Evolutionary conservation across 1,140 invertebrate species (phyloP).

Genomic region (Spodoptera litura): DNA sequence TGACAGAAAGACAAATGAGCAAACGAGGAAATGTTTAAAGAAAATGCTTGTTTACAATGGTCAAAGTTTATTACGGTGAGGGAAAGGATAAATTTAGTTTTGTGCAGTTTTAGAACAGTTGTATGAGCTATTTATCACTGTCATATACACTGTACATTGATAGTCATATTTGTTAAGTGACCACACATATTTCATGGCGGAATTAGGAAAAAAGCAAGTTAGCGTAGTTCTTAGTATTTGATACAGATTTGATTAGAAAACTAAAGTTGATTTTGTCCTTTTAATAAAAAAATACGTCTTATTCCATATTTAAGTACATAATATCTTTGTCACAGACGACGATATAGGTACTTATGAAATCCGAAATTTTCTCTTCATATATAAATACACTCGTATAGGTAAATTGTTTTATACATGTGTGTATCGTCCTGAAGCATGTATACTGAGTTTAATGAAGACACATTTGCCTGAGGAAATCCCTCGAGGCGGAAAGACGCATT

Average conservation of each 20-base stretch:
- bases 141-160: too few relatives aligned
- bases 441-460: slow-evolving; percentile 35
- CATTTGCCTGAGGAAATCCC: slow-evolving; percentile 15
- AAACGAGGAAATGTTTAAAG: slow-evolving; percentile 12
- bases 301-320: too few relatives aligned
- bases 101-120: neutral
- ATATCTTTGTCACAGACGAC: too few relatives aligned
- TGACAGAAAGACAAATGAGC: slow-evolving; percentile 11
- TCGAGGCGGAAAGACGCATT: slow-evolving; percentile 23
- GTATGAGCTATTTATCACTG: too few relatives aligned
- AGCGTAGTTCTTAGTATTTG: too few relatives aligned
- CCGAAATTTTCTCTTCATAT: neutral
- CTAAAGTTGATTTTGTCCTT: too few relatives aligned
- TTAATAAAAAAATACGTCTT: too few relatives aligned
- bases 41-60: neutral
- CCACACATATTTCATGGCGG: too few relatives aligned
- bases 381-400: neutral
- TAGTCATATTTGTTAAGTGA: too few relatives aligned
- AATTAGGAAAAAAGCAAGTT: too few relatives aligned
- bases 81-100: neutral
- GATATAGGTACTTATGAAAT: too few relatives aligned
- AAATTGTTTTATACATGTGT: slow-evolving; percentile 10
- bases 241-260: too few relatives aligned
- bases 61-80: neutral
- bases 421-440: neutral